Evolutionary conservation across 2,888 invertebrate species (phyloP), one percentile per base, ranked within the genome.

Genomic region (Chironomus riparius): DNA sequence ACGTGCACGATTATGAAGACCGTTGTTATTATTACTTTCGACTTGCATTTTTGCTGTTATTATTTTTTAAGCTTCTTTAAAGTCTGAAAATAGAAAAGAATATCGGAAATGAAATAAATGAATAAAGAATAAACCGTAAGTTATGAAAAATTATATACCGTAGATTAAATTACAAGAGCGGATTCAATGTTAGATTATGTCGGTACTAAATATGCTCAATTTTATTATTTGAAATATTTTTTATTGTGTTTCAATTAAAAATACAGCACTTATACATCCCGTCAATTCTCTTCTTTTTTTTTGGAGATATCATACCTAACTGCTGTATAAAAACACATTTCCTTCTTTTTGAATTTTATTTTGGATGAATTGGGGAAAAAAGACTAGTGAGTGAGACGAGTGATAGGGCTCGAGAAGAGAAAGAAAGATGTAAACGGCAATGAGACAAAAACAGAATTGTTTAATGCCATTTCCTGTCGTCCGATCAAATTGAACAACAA

Each of bases 21-120:
- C 83, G 78, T 83, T 83, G 13, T 81, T 81, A 77, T 82, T 82
- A 77, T 80, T 82, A 74, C 82, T 81, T 78, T 83, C 83, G 69
- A 83, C 81, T 81, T 83, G 81, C 83, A 83, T 83, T 56, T 77
- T 78, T 76, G 22, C 21, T 76, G 38, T 2, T 38, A 38, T 38
- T 10, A 4, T 38, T 0, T 38, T 38, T 38, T 38, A 38, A 10
- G 38, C 38, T 38, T 2, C 38, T 38, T 38, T 38, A 10, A 38
- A 38, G 78, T 50, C 48, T 50, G 48, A 68, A 22, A 77, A 68
- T 77, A n/a, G 38, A 68, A 38, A 72, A 47, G 65, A 24, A 65
- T 24, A 65, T 21, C 13, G 65, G 21, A 65, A 65, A 65, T 47
- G 38, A 38, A 56, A 47, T 74, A n/a, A 70, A 21, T 70, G 69